A percentile compares a stretch with the other conserved stretches of the same genome.
phyloP scores from a whole-genome alignment of 2,113 vertebrate species.

The Fulica atra region DNA sequence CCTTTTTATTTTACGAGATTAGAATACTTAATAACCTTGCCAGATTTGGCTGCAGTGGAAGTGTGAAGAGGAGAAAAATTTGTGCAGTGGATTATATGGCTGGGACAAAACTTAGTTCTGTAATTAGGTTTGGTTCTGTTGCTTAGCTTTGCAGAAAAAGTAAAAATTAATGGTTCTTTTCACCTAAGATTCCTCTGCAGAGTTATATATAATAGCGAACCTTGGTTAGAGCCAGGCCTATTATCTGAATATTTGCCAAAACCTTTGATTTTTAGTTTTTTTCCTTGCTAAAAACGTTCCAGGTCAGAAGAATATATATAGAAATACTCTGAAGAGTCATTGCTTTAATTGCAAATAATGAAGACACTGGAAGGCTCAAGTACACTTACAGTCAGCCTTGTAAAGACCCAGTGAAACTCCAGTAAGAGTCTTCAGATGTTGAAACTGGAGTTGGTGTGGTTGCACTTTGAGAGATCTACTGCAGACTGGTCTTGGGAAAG shows the following conservation, averaged over 20 bases:
- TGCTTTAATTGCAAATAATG: neutral
- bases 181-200: neutral
- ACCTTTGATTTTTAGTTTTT: neutral
- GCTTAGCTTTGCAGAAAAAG: conserved; percentile 13
- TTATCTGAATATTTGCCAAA: conserved; percentile 36
- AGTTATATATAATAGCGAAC: neutral
- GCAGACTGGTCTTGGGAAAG: neutral
- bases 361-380: neutral
- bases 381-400: neutral
- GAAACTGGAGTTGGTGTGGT: neutral
- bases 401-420: neutral
- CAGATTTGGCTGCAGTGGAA: conserved; percentile 10
- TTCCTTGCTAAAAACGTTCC: neutral
- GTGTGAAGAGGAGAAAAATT: neutral
- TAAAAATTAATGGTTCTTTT: conserved; percentile 1
- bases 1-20: conserved; percentile 21
- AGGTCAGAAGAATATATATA: neutral
- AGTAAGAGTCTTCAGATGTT: neutral
- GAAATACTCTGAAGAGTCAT: neutral
- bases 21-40: conserved; percentile 41
- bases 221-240: neutral
- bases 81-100: neutral
- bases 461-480: neutral
- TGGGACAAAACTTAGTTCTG: neutral
- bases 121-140: conserved; percentile 32